These are phyloP conservation scores for Andrena bicolor DNA, from an alignment of 2,888 invertebrate species.

Conservation along the genomic window DNA sequence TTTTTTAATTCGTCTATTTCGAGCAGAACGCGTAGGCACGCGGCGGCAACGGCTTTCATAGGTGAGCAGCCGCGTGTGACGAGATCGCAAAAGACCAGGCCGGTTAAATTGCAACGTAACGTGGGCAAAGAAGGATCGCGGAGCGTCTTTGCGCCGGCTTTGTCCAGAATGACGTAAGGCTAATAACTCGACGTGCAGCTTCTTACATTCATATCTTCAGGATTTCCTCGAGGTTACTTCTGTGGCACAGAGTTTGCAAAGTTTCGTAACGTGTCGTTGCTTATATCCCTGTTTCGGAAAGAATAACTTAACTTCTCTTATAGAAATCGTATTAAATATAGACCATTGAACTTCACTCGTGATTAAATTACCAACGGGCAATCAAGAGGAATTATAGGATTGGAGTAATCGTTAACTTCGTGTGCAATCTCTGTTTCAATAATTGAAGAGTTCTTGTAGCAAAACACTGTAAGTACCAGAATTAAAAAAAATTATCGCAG, in stretches of 20 bases:
- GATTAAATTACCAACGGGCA: background rate
- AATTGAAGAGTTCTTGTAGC: too few relatives aligned
- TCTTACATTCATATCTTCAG: too few relatives aligned
- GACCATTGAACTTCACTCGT: background rate
- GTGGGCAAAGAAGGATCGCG: conserved; percentile 19
- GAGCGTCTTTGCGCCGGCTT: background rate
- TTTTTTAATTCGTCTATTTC: conserved; percentile 38
- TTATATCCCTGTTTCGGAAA: too few relatives aligned
- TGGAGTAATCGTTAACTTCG: background rate
- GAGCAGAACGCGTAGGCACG: conserved; percentile 35
- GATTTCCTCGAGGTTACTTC: background rate
- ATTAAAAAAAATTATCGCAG: too few relatives aligned
- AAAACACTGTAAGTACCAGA: too few relatives aligned
- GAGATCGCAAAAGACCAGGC: conserved; percentile 31
- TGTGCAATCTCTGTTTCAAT: too few relatives aligned
- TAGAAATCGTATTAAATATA: too few relatives aligned
- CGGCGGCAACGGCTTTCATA: conserved; percentile 22
- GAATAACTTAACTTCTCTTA: too few relatives aligned
- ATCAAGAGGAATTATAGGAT: background rate
- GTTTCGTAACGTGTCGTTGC: too few relatives aligned
- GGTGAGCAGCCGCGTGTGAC: conserved; percentile 32
- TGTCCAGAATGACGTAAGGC: background rate
- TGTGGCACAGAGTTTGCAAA: too few relatives aligned
- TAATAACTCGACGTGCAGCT: background rate
- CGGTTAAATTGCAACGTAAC: conserved; percentile 10